phyloP scores from a whole-genome alignment of 2,888 invertebrate genomes.

The Onthophagus sagittarius region DNA sequence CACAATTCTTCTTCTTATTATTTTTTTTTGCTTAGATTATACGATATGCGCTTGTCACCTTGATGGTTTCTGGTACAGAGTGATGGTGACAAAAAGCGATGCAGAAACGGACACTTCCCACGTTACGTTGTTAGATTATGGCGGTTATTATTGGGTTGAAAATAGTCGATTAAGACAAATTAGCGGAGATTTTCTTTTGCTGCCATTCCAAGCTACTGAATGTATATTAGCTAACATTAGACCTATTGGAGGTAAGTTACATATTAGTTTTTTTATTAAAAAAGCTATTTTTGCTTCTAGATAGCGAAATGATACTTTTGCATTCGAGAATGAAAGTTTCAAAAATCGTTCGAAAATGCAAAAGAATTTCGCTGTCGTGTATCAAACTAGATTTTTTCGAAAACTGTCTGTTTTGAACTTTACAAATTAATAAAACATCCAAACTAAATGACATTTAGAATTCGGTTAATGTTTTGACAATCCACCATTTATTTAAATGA shows the following conservation, averaged over 20 bases:
- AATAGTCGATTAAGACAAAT: slow-evolving; percentile 84
- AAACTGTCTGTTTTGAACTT: too few relatives aligned
- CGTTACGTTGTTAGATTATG: slow-evolving; percentile 91
- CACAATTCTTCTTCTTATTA: background rate
- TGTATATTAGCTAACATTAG: slow-evolving; percentile 87
- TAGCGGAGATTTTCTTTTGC: slow-evolving; percentile 84
- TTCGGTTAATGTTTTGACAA: too few relatives aligned
- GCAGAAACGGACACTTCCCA: slow-evolving; percentile 69
- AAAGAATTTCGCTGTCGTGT: too few relatives aligned
- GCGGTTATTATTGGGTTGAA: slow-evolving; percentile 82
- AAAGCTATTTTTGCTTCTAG: too few relatives aligned
- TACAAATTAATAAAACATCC: too few relatives aligned
- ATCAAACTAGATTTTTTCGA: too few relatives aligned
- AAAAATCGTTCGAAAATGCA: too few relatives aligned
- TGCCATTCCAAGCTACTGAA: slow-evolving; percentile 98
- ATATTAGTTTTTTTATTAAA: too few relatives aligned
- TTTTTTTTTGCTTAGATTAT: slow-evolving; percentile 54
- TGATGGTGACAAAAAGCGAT: slow-evolving; percentile 65
- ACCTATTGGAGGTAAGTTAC: slow-evolving; percentile 67
- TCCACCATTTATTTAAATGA: too few relatives aligned
- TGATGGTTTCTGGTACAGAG: slow-evolving; percentile 85
- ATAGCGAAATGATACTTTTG: too few relatives aligned
- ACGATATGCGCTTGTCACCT: slow-evolving; percentile 87
- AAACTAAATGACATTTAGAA: too few relatives aligned
- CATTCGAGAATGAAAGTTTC: too few relatives aligned